Percentiles rank a stretch among this genome's conserved stretches.
Conservation (phyloP, 2,888 invertebrate genomes). For the Parelbella ahira region DNA sequence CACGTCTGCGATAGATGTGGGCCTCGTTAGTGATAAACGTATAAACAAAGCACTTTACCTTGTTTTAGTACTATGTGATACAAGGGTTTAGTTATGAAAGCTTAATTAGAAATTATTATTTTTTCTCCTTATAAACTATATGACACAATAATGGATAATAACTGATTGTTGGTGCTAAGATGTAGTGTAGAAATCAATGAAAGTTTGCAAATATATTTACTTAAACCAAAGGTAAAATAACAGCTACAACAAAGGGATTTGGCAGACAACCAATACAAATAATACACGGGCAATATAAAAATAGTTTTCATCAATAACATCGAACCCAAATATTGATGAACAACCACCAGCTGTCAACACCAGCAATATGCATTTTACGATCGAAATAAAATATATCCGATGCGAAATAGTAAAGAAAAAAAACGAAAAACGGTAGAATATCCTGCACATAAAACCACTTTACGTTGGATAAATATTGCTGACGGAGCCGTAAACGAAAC, state of each 20-base stretch:
- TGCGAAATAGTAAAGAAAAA: slow-evolving; percentile 26
- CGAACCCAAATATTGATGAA: slow-evolving; percentile 22
- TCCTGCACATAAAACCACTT: slow-evolving; percentile 25
- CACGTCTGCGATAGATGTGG: too few species aligned
- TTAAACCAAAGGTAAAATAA: neutral
- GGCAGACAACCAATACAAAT: slow-evolving; percentile 8
- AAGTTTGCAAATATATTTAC: too few species aligned
- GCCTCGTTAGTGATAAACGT: too few species aligned
- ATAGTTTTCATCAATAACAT: slow-evolving; percentile 24
- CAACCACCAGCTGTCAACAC: slow-evolving; percentile 23
- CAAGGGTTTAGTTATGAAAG: too few species aligned
- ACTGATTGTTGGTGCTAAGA: too few species aligned
- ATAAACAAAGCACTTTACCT: too few species aligned
- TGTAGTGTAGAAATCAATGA: too few species aligned
- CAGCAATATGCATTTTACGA: slow-evolving; percentile 26
- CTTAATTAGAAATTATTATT: too few species aligned
- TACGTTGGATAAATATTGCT: slow-evolving; percentile 26
- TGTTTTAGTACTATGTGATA: too few species aligned
- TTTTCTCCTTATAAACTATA: too few species aligned
- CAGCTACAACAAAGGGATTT: neutral
- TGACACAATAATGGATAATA: too few species aligned
- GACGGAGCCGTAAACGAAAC: slow-evolving; percentile 21
- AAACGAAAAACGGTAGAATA: slow-evolving; percentile 18
- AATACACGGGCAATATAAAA: slow-evolving; percentile 11
- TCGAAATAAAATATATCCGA: slow-evolving; percentile 25